These are phyloP conservation scores for Chymomyza caudatula DNA, from an alignment of 2,888 invertebrate species.

Conservation along the genomic window DNA sequence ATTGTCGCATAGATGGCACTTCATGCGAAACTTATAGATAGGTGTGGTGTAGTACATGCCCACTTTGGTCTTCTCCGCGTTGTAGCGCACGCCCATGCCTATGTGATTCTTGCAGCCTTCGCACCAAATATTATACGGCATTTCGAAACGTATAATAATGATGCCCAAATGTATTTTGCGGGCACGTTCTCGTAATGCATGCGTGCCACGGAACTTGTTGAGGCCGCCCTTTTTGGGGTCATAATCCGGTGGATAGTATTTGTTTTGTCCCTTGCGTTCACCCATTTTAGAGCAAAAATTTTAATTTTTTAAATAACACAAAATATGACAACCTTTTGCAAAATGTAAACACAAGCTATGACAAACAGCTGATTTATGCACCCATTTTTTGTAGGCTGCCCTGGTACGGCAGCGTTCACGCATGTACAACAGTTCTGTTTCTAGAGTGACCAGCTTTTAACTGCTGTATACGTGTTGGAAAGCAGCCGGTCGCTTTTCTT, in stretches of 20 bases:
- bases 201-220: slow-evolving; percentile 95
- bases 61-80: slow-evolving; percentile 93
- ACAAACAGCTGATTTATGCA: neutral
- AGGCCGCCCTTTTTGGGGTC: slow-evolving; percentile 96
- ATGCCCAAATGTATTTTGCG: slow-evolving; percentile 97
- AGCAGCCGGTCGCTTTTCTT: no score
- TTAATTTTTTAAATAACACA: neutral
- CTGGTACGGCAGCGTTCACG: neutral
- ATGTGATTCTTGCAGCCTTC: slow-evolving; percentile 98
- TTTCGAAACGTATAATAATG: slow-evolving; percentile 90
- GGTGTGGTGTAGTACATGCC: slow-evolving; percentile 99
- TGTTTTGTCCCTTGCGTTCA: slow-evolving; percentile 98
- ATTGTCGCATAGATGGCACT: slow-evolving; percentile 97
- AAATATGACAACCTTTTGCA: slow-evolving; percentile 13
- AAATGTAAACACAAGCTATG: neutral
- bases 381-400: neutral
- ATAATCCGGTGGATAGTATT: slow-evolving; percentile 99
- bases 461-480: neutral
- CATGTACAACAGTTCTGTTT: neutral
- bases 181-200: slow-evolving; percentile 96
- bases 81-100: slow-evolving; percentile 99
- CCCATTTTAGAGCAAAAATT: slow-evolving; percentile 83
- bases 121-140: slow-evolving; percentile 99
- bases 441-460: neutral
- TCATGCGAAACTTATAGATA: slow-evolving; percentile 98